Base-by-base conservation (phyloP, 2,888 invertebrate species). In the Heliconius aoede region DNA sequence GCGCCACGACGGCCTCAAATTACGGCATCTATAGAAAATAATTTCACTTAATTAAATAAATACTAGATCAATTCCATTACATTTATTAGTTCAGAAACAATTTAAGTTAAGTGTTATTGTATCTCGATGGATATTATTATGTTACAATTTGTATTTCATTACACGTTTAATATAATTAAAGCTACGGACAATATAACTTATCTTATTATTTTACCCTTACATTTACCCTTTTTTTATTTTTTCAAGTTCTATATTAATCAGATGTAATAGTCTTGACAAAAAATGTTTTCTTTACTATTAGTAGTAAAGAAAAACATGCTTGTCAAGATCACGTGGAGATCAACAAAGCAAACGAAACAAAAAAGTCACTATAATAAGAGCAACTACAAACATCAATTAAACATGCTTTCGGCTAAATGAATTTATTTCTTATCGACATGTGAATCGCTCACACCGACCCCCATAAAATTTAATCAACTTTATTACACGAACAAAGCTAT, bases 321-420 rank as follows among this genome's bases (percentile, higher is more conserved):
- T 55, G n/a, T n/a, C n/a, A n/a, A 55, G 18, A 18, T 7, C 18
- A 46, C 18, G 18, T 46, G 46, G n/a, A n/a, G n/a, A n/a, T n/a
- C n/a, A n/a, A n/a, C n/a, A n/a, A n/a, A n/a, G n/a, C n/a, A n/a
- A n/a, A n/a, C n/a, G n/a, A 51, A 21, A 51, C 51, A 51, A 21
- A 64, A 28, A 28, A 28, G 4, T 28, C 3, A 24, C 21, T 32
- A 11, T n/a, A 1, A 32, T 18, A n/a, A n/a, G 9, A 65, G 15
- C 21, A 61, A 61, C 28, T 24, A 65, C 36, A 40, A 24, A 24
- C 7, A 1, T 18, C 24, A 65, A 36, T 65, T 32, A 36, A 36
- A 65, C 36, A 65, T 65, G 65, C 65, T 65, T 65, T 65, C 40
- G 36, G 8, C 65, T n/a, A 65, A 40, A 26, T 65, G 36, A 40